These are phyloP conservation scores for Erannis defoliaria DNA, from an alignment of 2,888 invertebrate species.

Conservation along the genomic window DNA sequence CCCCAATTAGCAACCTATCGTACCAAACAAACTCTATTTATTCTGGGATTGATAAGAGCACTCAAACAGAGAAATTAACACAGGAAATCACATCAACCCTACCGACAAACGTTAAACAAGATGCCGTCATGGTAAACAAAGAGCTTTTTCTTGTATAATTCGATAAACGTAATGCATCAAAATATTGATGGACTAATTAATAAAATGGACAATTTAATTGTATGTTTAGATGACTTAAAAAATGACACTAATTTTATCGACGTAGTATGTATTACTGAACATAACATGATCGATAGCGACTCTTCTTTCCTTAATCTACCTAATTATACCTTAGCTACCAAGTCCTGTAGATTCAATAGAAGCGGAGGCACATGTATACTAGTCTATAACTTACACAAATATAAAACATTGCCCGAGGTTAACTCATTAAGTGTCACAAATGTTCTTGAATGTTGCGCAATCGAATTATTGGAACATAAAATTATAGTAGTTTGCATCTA, in stretches of 20 bases:
- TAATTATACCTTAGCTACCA: slow-evolving; percentile 1
- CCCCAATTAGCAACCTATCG: neutral
- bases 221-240: neutral
- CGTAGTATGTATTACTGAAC: neutral
- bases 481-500: slow-evolving; percentile 6
- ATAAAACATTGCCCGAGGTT: neutral
- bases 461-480: slow-evolving; percentile 1
- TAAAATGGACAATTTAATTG: neutral
- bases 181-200: neutral
- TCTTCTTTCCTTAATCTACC: neutral
- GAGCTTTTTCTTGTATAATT: neutral
- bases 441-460: slow-evolving; percentile 3
- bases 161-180: neutral
- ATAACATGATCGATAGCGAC: slow-evolving; percentile 1
- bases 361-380: neutral
- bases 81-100: neutral
- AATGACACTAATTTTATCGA: neutral
- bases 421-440: neutral
- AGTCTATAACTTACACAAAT: slow-evolving; percentile 1
- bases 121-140: neutral
- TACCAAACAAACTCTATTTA: neutral
- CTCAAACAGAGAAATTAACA: neutral
- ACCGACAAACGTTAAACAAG: neutral
- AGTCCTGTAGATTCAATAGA: neutral
- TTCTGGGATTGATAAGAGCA: neutral